Evolutionary conservation across 2,113 vertebrate species (phyloP).

Genomic region (Kobus ellipsiprymnus): DNA sequence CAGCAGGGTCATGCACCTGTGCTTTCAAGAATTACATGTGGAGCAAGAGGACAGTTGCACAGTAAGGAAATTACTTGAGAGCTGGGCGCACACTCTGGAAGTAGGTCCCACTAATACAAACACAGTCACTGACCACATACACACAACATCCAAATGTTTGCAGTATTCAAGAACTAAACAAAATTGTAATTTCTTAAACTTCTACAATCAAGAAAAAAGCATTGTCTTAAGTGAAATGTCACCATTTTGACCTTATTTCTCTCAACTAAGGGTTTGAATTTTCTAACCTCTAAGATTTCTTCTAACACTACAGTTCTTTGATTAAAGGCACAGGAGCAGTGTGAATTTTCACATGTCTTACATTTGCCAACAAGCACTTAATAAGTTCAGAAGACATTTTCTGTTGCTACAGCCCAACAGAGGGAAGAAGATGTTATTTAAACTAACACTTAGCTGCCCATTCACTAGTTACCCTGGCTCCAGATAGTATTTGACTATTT

Average conservation of each 20-base stretch:
- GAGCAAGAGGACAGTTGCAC: not conserved
- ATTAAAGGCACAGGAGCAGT: not conserved
- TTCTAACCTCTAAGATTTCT: not conserved
- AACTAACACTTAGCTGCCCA: not conserved
- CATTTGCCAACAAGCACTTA: not conserved
- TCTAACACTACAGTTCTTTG: not conserved
- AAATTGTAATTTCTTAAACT: not conserved
- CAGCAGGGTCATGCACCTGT: not conserved
- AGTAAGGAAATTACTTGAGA: not conserved
- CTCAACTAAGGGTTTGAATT: not conserved
- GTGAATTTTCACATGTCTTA: not conserved
- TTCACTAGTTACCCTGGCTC: not conserved
- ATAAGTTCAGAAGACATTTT: not conserved
- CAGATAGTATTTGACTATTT: not conserved
- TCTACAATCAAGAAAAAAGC: not conserved
- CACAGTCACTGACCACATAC: not conserved
- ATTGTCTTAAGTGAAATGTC: constrained; percentile 1
- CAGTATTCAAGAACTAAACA: not conserved
- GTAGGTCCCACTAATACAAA: not conserved
- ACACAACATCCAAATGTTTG: not conserved
- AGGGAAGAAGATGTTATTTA: not conserved
- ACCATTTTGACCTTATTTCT: not conserved
- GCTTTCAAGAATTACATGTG: not conserved
- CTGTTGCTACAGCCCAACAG: not conserved
- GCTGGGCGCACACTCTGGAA: not conserved